Percentiles rank a stretch among this genome's conserved stretches.
phyloP scores from a whole-genome alignment of 2,113 vertebrate species.

The Onychostoma macrolepis region DNA sequence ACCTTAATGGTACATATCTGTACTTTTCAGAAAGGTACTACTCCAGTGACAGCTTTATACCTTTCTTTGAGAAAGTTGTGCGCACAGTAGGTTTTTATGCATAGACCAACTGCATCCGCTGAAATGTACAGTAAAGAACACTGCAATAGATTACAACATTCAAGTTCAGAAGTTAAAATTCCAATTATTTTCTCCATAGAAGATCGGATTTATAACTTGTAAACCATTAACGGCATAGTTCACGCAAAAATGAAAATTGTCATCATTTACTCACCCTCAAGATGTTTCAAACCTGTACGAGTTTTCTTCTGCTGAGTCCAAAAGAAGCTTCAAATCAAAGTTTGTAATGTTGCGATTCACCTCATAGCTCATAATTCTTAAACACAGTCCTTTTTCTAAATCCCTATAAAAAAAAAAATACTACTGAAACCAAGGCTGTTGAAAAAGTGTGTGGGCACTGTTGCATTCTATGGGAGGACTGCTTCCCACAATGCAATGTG shows the following conservation, averaged over 20 bases:
- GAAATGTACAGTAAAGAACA: not conserved
- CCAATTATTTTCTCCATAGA: not conserved
- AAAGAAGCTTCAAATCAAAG: not conserved
- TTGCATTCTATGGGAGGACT: not conserved
- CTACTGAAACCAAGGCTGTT: not conserved
- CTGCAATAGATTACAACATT: not conserved
- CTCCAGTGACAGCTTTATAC: too few species aligned
- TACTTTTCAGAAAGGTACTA: too few species aligned
- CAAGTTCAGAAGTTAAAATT: not conserved
- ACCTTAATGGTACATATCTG: too few species aligned
- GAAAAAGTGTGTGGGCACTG: not conserved
- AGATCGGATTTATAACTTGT: not conserved
- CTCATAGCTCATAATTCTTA: not conserved
- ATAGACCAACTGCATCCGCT: not conserved
- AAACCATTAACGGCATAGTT: not conserved
- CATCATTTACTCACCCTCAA: too few species aligned
- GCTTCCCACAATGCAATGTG: not conserved
- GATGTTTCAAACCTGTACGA: too few species aligned
- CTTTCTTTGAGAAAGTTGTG: too few species aligned
- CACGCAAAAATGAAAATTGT: not conserved
- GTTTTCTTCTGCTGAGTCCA: too few species aligned
- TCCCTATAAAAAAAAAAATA: not conserved
- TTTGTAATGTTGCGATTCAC: not conserved
- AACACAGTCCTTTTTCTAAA: not conserved
- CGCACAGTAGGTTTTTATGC: not conserved